Evolutionary conservation across 2,113 vertebrate genomes (phyloP).

Genomic region (Riparia riparia): DNA sequence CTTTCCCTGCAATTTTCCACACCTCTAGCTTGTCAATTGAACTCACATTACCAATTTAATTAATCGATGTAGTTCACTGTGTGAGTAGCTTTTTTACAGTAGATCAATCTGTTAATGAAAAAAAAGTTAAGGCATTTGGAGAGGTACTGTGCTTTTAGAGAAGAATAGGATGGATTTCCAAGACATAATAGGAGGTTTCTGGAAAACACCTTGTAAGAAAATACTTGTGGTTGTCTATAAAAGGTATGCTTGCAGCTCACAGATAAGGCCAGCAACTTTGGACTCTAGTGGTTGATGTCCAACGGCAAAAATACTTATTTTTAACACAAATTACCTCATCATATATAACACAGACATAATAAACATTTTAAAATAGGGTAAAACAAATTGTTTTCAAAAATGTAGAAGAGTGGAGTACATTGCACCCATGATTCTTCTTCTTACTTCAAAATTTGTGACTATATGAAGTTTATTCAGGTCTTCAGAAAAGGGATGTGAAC

Average conservation of each 20-base stretch:
- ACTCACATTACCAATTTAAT: not conserved
- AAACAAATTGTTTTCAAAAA: not conserved
- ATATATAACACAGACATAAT: not conserved
- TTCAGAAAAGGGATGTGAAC: not conserved
- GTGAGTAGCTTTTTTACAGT: not conserved
- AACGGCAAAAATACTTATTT: not conserved
- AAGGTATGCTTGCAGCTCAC: not conserved
- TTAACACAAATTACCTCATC: not conserved
- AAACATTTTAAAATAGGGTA: not conserved
- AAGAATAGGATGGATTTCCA: not conserved
- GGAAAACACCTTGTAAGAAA: not conserved
- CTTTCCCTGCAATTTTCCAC: not conserved
- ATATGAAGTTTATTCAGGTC: not conserved
- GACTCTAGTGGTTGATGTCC: not conserved
- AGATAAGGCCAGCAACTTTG: not conserved
- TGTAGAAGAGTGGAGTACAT: not conserved
- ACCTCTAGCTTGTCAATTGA: not conserved
- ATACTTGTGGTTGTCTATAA: not conserved
- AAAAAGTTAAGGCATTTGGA: not conserved
- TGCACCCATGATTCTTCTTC: not conserved
- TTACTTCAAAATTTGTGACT: not conserved
- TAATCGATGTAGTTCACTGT: not conserved
- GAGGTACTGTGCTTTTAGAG: not conserved
- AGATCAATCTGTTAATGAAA: not conserved
- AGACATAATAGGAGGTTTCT: not conserved